phyloP scores from a whole-genome alignment of 2,888 invertebrate genomes.

The Chloroclystis v-ata region DNA sequence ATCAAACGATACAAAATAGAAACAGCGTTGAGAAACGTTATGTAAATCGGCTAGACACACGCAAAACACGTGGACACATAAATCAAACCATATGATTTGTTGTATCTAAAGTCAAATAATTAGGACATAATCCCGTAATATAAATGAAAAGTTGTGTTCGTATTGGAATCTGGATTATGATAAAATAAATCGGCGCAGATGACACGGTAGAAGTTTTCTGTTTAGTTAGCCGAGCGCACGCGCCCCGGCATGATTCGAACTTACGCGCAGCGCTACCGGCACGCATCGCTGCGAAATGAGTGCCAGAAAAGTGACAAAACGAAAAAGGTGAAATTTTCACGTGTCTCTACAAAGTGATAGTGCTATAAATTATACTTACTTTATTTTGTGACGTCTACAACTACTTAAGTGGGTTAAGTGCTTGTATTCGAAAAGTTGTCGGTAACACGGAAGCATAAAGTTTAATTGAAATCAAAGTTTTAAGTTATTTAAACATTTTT shows the following conservation, averaged over 20 bases:
- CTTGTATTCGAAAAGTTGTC: no score
- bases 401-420: no score
- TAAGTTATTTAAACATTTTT: no score
- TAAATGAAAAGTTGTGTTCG: conserved; percentile 26
- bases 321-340: neutral
- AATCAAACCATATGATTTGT: conserved; percentile 8
- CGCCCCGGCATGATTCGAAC: conserved; percentile 43
- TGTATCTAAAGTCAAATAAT: conserved; percentile 16
- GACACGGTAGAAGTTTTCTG: conserved; percentile 37
- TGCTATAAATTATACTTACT: no score
- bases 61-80: conserved; percentile 20
- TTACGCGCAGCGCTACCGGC: conserved; percentile 38
- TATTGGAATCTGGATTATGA: conserved; percentile 34
- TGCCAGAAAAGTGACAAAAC: conserved; percentile 35
- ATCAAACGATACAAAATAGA: conserved; percentile 32
- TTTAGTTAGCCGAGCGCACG: conserved; percentile 52
- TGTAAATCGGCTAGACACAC: conserved; percentile 13
- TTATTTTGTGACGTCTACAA: no score
- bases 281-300: conserved; percentile 31
- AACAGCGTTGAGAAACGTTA: conserved; percentile 18
- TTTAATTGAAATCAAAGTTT: no score
- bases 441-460: no score
- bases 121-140: conserved; percentile 25
- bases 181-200: conserved; percentile 39
- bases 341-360: no score